These are phyloP conservation scores for Paratilapia polleni DNA, from an alignment of 2,113 vertebrate genomes.

Conservation along the genomic window DNA sequence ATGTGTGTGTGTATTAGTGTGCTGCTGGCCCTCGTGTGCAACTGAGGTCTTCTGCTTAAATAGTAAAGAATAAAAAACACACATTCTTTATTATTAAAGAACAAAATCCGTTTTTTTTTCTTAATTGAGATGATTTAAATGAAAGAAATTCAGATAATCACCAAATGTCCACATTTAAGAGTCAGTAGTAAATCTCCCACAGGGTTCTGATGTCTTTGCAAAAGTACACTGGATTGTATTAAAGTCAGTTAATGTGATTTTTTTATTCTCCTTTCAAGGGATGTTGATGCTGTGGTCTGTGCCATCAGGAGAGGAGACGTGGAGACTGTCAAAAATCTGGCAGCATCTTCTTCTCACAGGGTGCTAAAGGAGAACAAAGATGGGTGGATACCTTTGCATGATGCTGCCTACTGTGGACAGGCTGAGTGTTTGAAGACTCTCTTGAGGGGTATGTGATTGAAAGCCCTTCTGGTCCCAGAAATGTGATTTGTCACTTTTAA, in stretches of 20 bases:
- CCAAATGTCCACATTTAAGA: neutral
- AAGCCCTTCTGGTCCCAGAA: neutral
- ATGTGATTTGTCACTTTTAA: neutral
- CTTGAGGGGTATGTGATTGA: conserved; percentile 82
- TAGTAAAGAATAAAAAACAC: neutral
- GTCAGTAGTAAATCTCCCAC: neutral
- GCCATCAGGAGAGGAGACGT: conserved; percentile 78
- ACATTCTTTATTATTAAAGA: neutral
- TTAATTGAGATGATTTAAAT: neutral
- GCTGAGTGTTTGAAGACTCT: conserved; percentile 83
- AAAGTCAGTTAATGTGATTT: neutral
- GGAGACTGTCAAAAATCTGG: conserved; percentile 81
- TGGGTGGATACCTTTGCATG: conserved; percentile 92
- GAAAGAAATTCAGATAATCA: neutral
- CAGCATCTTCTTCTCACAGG: conserved; percentile 81
- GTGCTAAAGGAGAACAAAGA: conserved; percentile 86
- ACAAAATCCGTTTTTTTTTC: neutral
- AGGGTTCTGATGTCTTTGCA: neutral
- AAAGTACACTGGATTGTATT: neutral
- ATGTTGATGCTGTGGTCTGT: conserved; percentile 60
- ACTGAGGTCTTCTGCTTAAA: neutral
- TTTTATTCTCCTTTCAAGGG: conserved; percentile 34
- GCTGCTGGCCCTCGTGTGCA: neutral
- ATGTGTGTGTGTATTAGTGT: neutral
- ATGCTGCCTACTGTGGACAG: conserved; percentile 89